Evolutionary conservation across 2,797 vertebrate genomes (phyloP).

Genomic region (Sebastolobus alascanus): DNA sequence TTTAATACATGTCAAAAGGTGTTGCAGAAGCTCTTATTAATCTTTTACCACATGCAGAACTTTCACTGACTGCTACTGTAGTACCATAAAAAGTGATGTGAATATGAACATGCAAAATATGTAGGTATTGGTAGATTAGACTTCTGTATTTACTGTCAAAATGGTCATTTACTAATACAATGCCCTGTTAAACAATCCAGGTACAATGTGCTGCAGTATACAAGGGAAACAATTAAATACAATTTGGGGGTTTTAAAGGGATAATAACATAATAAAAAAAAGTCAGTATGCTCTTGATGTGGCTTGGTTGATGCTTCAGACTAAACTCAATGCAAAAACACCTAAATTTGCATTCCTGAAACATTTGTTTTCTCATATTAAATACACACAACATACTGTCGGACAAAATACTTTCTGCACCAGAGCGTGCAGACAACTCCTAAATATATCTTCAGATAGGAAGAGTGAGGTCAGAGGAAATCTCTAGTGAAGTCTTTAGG

Average conservation of each 20-base stretch:
- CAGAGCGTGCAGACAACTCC: constrained; percentile 33
- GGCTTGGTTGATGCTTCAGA: not conserved
- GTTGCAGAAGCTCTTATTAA: not conserved
- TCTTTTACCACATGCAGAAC: not conserved
- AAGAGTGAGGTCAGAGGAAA: constrained; percentile 82
- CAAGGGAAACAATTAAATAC: not conserved
- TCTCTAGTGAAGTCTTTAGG: constrained; percentile 80
- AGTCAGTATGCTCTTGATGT: not conserved
- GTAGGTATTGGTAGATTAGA: not conserved
- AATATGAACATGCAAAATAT: not conserved
- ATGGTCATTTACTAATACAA: too few species aligned
- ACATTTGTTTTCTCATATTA: not conserved
- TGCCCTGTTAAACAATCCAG: too few species aligned
- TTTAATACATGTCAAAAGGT: not conserved
- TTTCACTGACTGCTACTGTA: not conserved
- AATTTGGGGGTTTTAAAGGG: not conserved
- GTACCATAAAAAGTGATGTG: not conserved
- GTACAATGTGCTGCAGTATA: too few species aligned
- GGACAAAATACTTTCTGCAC: not conserved
- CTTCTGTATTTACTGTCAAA: not conserved
- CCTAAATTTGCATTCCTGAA: not conserved
- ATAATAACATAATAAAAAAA: not conserved
- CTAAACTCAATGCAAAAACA: too few species aligned
- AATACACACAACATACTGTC: not conserved
- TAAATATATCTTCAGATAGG: constrained; percentile 77